Conservation (phyloP, 2,888 invertebrate genomes). For the Cosmorhoe ocellata region DNA sequence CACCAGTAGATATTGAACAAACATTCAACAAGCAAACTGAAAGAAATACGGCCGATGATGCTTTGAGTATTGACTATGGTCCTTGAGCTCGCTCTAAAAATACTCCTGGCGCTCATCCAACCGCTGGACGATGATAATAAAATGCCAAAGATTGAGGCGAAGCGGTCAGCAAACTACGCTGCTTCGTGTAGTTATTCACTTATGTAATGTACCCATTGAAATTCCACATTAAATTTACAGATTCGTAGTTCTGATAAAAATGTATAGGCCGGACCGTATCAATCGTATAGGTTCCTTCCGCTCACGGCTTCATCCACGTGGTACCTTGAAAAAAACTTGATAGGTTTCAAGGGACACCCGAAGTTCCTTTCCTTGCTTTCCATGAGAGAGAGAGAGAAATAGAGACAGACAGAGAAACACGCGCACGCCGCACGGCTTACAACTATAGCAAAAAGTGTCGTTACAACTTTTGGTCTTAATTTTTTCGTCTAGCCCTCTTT, state of each 20-base stretch:
- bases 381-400: too few species aligned
- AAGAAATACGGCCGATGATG: conserved; percentile 33
- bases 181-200: conserved; percentile 25
- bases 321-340: too few species aligned
- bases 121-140: conserved; percentile 51
- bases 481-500: too few species aligned
- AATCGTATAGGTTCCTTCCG: too few species aligned
- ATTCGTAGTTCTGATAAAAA: not conserved
- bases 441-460: too few species aligned
- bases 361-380: too few species aligned
- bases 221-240: conserved; percentile 10
- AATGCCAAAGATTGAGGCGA: conserved; percentile 48
- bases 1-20: not conserved
- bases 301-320: too few species aligned
- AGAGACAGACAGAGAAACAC: too few species aligned
- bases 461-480: too few species aligned
- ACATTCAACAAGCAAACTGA: conserved; percentile 16
- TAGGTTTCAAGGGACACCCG: too few species aligned
- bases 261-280: too few species aligned
- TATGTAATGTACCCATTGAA: conserved; percentile 16
- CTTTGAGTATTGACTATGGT: conserved; percentile 48
- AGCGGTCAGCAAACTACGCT: conserved; percentile 46
- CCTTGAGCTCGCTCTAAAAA: conserved; percentile 53
- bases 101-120: conserved; percentile 50
- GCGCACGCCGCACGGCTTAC: too few species aligned